phyloP scores from a whole-genome alignment of 1,140 invertebrate genomes.

The Drosophila littoralis region DNA sequence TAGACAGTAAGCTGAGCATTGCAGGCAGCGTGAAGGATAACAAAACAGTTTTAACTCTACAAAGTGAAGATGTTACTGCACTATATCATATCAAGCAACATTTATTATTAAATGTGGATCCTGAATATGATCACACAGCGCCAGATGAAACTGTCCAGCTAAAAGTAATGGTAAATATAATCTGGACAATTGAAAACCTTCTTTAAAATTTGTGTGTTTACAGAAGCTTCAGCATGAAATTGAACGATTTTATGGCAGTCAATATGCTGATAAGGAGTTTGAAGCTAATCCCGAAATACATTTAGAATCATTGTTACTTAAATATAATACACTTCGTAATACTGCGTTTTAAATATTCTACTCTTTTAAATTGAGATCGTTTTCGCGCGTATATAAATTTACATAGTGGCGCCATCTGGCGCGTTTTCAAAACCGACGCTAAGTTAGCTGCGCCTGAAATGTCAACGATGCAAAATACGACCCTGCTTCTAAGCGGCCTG shows the following conservation, averaged over 20 bases:
- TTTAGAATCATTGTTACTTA: conserved; percentile 34
- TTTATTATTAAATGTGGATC: conserved; percentile 34
- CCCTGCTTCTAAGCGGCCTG: conserved; percentile 44
- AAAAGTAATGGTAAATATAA: conserved; percentile 41
- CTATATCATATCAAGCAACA: conserved; percentile 63
- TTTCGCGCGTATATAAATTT: neutral
- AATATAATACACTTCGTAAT: conserved; percentile 38
- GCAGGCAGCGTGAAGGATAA: neutral
- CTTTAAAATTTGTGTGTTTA: conserved; percentile 8
- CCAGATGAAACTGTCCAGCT: neutral
- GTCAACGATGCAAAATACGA: conserved; percentile 39
- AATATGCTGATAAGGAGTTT: conserved; percentile 4
- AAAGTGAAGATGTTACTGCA: conserved; percentile 49
- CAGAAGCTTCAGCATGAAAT: conserved; percentile 63
- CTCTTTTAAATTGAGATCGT: neutral
- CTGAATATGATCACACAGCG: neutral
- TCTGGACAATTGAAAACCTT: too few relatives aligned
- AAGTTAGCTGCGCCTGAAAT: conserved; percentile 33
- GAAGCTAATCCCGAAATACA: conserved; percentile 28
- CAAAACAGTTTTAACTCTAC: conserved; percentile 19
- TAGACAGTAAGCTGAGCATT: conserved; percentile 39
- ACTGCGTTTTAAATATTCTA: conserved; percentile 26
- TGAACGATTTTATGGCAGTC: conserved; percentile 43
- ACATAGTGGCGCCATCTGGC: conserved; percentile 23
- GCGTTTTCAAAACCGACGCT: neutral